phyloP scores from a whole-genome alignment of 1,140 invertebrate genomes.

The Penaeus indicus region DNA sequence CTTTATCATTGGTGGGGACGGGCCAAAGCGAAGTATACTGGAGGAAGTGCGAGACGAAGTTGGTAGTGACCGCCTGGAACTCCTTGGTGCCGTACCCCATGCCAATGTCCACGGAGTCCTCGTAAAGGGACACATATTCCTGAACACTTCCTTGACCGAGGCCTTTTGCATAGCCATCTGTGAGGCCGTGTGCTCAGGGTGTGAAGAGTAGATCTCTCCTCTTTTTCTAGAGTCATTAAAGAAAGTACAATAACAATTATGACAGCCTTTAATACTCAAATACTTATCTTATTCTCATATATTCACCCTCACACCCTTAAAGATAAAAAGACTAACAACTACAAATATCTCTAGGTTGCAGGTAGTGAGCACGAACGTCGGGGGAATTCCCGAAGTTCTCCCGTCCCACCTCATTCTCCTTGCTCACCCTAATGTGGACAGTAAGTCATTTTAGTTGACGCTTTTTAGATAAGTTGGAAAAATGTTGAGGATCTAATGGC shows the following conservation, averaged over 20 bases:
- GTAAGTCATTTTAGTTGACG: slow-evolving; percentile 69
- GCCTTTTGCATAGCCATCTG: slow-evolving; percentile 99
- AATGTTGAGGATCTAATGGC: too few relatives aligned
- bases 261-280: too few relatives aligned
- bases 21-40: slow-evolving; percentile 93
- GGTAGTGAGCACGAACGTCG: slow-evolving; percentile 97
- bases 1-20: slow-evolving; percentile 93
- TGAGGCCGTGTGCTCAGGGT: slow-evolving; percentile 96
- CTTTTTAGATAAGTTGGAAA: too few relatives aligned
- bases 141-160: slow-evolving; percentile 98
- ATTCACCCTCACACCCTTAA: not conserved
- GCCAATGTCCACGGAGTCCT: slow-evolving; percentile 80
- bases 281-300: too few relatives aligned
- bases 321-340: not conserved
- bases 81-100: slow-evolving; percentile 78
- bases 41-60: slow-evolving; percentile 94
- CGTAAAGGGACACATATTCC: slow-evolving; percentile 92
- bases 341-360: slow-evolving; percentile 79
- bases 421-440: slow-evolving; percentile 86
- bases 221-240: slow-evolving; percentile 18
- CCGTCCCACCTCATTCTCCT: slow-evolving; percentile 91
- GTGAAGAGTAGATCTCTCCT: slow-evolving; percentile 37
- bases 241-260: too few relatives aligned
- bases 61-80: slow-evolving; percentile 85
- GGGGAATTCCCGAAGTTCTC: slow-evolving; percentile 98